Percentiles rank a stretch among this genome's conserved stretches.
These are phyloP conservation scores for Puntigrus tetrazona DNA, from an alignment of 2,113 vertebrate species.

Conservation along the genomic window DNA sequence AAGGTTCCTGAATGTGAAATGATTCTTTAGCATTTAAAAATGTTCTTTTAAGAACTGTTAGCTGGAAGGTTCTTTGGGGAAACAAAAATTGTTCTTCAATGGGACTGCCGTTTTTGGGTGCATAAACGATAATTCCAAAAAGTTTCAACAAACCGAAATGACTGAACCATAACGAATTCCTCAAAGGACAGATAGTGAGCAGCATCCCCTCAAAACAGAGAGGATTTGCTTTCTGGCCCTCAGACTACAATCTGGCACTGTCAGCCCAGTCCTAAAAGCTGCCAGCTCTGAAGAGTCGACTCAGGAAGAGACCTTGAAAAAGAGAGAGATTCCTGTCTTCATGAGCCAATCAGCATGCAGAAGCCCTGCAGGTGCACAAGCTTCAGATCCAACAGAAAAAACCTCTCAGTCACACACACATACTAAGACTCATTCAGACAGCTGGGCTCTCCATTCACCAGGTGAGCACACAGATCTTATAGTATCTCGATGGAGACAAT, in stretches of 20 bases:
- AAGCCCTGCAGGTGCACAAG: conserved; percentile 35
- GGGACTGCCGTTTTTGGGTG: no score
- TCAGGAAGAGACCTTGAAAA: conserved; percentile 17
- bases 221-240: conserved; percentile 35
- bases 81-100: no score
- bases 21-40: no score
- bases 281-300: conserved; percentile 29
- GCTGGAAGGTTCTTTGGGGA: no score
- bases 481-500: background rate
- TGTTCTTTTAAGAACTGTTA: no score
- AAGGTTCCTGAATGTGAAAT: no score
- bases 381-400: conserved; percentile 41
- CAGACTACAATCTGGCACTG: conserved; percentile 50
- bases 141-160: background rate
- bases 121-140: background rate
- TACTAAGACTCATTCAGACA: conserved; percentile 41
- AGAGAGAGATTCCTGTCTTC: conserved; percentile 14
- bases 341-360: conserved; percentile 24
- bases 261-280: conserved; percentile 29
- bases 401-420: conserved; percentile 2
- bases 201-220: background rate
- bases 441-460: background rate
- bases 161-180: background rate
- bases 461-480: background rate
- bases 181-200: background rate